Evolutionary conservation across 2,888 invertebrate species (phyloP), one percentile per base, ranked within the genome.

Genomic region (Pseudolycoriella hygida): DNA sequence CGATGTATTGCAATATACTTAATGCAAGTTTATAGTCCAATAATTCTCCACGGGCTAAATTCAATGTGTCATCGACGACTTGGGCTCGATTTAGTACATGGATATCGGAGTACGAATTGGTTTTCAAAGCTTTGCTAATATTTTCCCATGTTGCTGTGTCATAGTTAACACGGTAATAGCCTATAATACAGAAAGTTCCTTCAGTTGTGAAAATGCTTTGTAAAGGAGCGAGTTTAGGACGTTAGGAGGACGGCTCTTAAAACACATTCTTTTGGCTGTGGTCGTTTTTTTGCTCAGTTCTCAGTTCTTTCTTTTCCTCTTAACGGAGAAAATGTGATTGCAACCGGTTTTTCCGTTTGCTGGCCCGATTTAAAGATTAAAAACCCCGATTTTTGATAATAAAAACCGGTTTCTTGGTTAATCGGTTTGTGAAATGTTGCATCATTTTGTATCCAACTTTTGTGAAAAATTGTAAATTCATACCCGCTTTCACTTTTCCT

Each of bases 41-140:
- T 17, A 71, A 53, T 2, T 74, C 73, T n/a, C 76, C 71, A 42
- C 79, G 71, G n/a, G 83, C 85, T 46, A 82, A 69, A 60, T 77
- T 77, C 52, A 83, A 69, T 2, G 80, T 70, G 60, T 93, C 93
- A 54, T 90, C 83, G 11, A 92, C 72, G 12, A 44, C 40, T 31
- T 88, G 85, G 3, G 84, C 86, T 53, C 80, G 70, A 60, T 84
- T 84, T 11, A 76, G 60, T 39, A 73, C 71, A 50, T 78, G 70
- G 43, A 86, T 78, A 1, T 46, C 57, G 1, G 51, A 48, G 30
- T 70, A 68, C 15, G 63, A 50, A 18, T 67, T 62, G 2, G 56
- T 57, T n/a, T 65, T 61, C 6, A 75, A 56, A 19, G 68, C 70
- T 2, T 60, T 46, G 2, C 60, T 58, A 37, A 76, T 68, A 15